phyloP scores from a whole-genome alignment of 2,888 invertebrate genomes.

The Ypsolopha sequella region DNA sequence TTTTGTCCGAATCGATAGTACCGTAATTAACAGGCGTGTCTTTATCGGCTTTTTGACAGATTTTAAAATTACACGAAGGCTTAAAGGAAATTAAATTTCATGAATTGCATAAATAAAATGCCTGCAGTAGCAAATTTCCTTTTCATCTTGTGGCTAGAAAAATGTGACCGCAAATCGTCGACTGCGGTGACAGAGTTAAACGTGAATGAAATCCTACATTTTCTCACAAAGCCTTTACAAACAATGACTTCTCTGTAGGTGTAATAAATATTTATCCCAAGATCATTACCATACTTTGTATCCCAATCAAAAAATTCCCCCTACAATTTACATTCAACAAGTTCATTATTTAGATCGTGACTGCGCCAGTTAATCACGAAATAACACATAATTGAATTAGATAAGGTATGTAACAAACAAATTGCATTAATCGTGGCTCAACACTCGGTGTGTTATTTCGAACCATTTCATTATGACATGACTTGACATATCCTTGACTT shows the following conservation, averaged over 20 bases:
- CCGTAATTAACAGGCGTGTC: neutral
- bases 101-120: constrained; percentile 5
- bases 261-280: too few species aligned
- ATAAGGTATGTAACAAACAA: constrained; percentile 46
- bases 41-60: neutral
- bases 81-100: neutral
- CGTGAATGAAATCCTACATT: neutral
- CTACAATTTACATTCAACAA: constrained; percentile 14
- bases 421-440: constrained; percentile 25
- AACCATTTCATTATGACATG: constrained; percentile 23
- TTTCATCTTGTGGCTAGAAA: constrained; percentile 6
- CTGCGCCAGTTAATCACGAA: constrained; percentile 40
- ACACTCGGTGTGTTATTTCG: constrained; percentile 8
- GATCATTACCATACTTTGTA: too few species aligned
- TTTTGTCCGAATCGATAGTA: neutral
- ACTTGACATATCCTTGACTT: constrained; percentile 40
- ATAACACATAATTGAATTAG: constrained; percentile 59
- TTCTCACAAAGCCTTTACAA: neutral
- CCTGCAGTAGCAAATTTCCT: constrained; percentile 5
- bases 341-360: constrained; percentile 44
- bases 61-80: neutral
- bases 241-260: too few species aligned
- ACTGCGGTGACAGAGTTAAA: neutral
- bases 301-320: neutral
- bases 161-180: constrained; percentile 4